Conservation (phyloP, 2,888 invertebrate genomes). For the Megalurothrips usitatus region DNA sequence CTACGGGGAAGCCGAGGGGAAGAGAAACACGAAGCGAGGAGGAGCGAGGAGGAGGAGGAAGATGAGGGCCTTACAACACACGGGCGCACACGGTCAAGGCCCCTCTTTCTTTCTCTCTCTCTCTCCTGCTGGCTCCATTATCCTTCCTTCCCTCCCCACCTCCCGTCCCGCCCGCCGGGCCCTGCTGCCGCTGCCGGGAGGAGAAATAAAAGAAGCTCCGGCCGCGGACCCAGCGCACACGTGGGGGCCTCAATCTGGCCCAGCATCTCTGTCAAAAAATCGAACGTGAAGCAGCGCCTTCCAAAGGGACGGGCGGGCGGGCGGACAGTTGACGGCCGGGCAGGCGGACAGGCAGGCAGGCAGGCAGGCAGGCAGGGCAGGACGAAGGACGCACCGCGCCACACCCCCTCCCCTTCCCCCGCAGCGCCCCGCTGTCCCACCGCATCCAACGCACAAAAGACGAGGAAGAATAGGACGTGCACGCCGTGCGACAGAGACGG, state of each 20-base stretch:
- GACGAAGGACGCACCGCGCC: constrained; percentile 4
- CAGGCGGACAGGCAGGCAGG: neutral
- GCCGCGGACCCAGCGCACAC: too few species aligned
- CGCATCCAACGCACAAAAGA: constrained; percentile 8
- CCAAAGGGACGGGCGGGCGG: neutral
- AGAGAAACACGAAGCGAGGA: neutral
- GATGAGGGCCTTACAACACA: too few species aligned
- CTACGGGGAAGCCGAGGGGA: neutral
- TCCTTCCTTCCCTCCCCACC: too few species aligned
- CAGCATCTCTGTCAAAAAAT: too few species aligned
- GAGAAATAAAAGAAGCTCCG: too few species aligned
- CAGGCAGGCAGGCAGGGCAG: neutral
- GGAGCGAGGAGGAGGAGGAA: neutral
- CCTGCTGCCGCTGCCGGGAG: too few species aligned
- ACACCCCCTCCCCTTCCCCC: neutral
- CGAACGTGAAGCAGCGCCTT: neutral
- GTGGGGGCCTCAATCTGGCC: too few species aligned
- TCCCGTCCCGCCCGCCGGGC: too few species aligned
- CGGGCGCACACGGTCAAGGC: neutral
- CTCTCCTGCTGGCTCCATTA: too few species aligned
- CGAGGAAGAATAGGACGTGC: neutral
- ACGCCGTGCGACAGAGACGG: neutral
- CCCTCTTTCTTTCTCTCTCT: neutral
- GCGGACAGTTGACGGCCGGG: neutral
- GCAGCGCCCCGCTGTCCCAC: neutral